Base-by-base conservation (phyloP, 2,888 invertebrate genomes). In the Drosophila quinaria region DNA sequence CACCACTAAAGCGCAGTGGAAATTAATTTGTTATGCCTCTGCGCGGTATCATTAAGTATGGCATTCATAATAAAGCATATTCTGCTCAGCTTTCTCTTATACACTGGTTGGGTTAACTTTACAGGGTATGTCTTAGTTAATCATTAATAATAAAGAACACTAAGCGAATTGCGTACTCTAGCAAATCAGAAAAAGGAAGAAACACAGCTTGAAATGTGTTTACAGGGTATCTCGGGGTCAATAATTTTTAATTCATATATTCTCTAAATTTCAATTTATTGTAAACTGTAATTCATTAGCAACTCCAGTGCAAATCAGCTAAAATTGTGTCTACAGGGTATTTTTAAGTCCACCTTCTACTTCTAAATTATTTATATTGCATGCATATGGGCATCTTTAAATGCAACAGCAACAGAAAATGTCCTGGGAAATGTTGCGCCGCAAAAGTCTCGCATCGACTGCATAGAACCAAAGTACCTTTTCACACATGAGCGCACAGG, bases 401-500 rank as follows among this genome's bases (percentile, higher is more conserved):
- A 64, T 85, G 88, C 83, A 81, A 65, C 68, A 65, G 56, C 49
- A 52, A 55, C 25, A 33, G 52, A 71, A 52, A 61, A 62, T 29
- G 54, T 64, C 60, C 74, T 69, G 74, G 47, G 52, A 72, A 61
- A 74, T 60, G 65, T 68, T 61, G 61, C 25, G 25, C 50, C 22
- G 47, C 15, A 22, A 61, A 31, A n/a, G 15, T 50, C 54, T 29
- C 58, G 54, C 52, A 31, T 47, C 15, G 44, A 46, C 39, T 37
- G 67, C 67, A 39, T 35, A 22, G 22, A 54, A 52, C 66, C 80
- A 80, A 82, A 89, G 88, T 89, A 89, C 87, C 88, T 87, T 87
- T 87, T 87, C 89, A 87, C 86, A 89, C 87, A 87, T 87, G 88
- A 83, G 76, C 79, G 87, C 78, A 52, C 77, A 60, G 50, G 29